Conservation (phyloP, 2,113 vertebrate species). For the Ramphastos sulfuratus region DNA sequence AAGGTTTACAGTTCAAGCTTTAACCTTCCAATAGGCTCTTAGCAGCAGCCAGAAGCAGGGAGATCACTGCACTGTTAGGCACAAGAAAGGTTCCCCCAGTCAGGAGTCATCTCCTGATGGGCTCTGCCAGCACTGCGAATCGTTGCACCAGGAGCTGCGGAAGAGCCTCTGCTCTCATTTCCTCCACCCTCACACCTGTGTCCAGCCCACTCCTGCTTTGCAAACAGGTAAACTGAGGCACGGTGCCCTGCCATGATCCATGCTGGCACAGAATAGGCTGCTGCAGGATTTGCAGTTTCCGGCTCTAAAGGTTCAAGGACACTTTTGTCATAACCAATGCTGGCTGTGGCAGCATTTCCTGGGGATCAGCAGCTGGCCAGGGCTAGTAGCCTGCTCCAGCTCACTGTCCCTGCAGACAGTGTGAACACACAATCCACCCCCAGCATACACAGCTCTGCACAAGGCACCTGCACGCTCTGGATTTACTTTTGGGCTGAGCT, state of each 20-base stretch:
- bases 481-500: neutral
- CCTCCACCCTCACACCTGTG: neutral
- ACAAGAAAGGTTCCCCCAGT: neutral
- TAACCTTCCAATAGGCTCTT: neutral
- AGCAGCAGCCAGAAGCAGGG: neutral
- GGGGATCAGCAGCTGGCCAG: neutral
- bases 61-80: neutral
- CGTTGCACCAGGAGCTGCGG: fast-evolving
- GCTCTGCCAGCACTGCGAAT: fast-evolving
- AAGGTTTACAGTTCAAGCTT: neutral
- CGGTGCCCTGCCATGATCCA: neutral
- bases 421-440: neutral
- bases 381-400: neutral
- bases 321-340: neutral
- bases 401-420: neutral
- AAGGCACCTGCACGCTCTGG: neutral
- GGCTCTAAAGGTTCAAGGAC: neutral
- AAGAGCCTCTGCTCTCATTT: neutral
- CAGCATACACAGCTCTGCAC: neutral
- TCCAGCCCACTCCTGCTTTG: neutral
- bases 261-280: neutral
- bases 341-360: neutral
- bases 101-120: neutral
- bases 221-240: neutral
- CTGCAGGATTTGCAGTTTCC: neutral